Evolutionary conservation across 2,797 vertebrate species (phyloP).

Genomic region (Knipowitschia caucasica): DNA sequence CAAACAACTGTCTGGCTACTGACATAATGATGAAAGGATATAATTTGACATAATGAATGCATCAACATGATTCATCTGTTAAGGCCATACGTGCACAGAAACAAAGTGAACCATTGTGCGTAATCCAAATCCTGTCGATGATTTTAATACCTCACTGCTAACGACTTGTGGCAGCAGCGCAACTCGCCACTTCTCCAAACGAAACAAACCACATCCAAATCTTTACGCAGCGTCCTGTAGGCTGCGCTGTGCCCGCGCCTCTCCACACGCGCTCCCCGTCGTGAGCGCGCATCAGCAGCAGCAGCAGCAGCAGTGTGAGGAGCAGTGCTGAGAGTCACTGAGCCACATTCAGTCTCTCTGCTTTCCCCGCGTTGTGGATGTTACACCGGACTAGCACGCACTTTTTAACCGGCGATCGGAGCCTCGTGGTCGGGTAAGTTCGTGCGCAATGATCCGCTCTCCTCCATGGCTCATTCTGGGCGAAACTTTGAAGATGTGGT

Average conservation of each 20-base stretch:
- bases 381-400: slow-evolving; percentile 7
- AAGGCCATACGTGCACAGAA: not conserved
- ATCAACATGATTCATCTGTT: not conserved
- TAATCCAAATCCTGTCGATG: not conserved
- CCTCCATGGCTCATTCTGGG: no score
- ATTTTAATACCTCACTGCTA: not conserved
- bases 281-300: slow-evolving; percentile 6
- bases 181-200: not conserved
- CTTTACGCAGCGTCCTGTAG: slow-evolving; percentile 9
- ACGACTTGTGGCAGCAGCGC: not conserved
- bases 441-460: not conserved
- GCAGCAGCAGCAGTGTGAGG: slow-evolving; percentile 2
- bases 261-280: slow-evolving; percentile 3
- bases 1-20: not conserved
- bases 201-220: not conserved
- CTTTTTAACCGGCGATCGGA: slow-evolving; percentile 3
- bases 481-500: slow-evolving; percentile 11
- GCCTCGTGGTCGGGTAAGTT: slow-evolving; percentile 7
- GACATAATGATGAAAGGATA: not conserved
- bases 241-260: slow-evolving; percentile 10
- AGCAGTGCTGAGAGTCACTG: slow-evolving; percentile 2
- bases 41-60: not conserved
- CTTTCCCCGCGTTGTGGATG: slow-evolving; percentile 10
- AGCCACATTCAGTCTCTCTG: slow-evolving; percentile 9
- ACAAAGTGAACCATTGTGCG: not conserved